Conservation (phyloP, 2,113 vertebrate species). For the Heliornis fulica region DNA sequence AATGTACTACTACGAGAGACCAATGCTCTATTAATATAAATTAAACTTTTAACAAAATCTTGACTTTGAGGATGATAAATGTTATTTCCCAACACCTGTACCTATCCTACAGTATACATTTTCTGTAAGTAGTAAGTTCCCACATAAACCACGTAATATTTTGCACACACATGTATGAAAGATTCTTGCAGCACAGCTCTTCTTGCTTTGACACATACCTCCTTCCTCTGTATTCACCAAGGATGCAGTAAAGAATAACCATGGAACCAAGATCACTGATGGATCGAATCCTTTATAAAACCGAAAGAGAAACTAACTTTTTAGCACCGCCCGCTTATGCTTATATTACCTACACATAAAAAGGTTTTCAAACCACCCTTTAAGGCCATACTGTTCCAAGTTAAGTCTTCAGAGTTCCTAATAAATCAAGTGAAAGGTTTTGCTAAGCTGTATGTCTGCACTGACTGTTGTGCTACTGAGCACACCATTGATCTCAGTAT, state of each 20-base stretch:
- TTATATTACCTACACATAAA: background rate
- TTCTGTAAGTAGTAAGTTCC: background rate
- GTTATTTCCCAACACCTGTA: background rate
- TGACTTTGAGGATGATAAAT: background rate
- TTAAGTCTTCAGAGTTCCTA: background rate
- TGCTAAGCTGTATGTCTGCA: background rate
- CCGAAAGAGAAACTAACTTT: background rate
- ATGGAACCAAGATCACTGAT: background rate
- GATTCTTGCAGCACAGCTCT: background rate
- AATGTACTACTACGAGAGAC: background rate
- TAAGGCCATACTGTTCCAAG: background rate
- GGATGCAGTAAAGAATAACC: background rate
- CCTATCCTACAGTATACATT: background rate
- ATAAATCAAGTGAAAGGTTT: background rate
- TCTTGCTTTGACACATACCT: background rate
- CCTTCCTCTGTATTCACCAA: background rate
- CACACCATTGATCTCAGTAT: background rate
- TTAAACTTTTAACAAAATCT: background rate
- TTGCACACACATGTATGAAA: rapidly evolving
- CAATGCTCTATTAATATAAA: background rate
- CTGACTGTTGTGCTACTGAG: background rate
- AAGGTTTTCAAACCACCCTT: background rate
- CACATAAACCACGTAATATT: background rate
- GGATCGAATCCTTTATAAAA: background rate
- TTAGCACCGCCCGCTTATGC: background rate